Evolutionary conservation across 2,113 vertebrate species (phyloP).

Genomic region (Dasyurus viverrinus): DNA sequence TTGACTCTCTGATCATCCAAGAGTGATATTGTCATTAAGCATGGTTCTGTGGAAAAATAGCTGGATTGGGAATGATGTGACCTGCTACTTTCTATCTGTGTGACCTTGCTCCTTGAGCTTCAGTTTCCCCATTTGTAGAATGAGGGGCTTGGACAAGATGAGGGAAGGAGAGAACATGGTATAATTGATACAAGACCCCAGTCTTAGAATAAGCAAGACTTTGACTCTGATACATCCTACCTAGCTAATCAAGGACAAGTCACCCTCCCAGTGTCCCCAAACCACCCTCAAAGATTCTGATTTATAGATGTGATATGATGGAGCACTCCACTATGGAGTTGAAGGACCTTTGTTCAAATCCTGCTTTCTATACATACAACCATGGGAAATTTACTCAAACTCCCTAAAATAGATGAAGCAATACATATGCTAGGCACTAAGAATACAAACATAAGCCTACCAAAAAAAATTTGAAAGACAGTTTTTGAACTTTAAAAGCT

Average conservation of each 20-base stretch:
- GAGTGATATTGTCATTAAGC: background rate
- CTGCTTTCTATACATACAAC: background rate
- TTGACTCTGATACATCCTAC: background rate
- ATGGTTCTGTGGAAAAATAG: background rate
- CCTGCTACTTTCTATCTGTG: background rate
- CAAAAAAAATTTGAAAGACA: background rate
- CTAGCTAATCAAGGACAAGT: background rate
- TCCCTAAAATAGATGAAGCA: background rate
- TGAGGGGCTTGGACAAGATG: background rate
- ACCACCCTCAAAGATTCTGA: background rate
- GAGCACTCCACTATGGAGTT: background rate
- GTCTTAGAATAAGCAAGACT: background rate
- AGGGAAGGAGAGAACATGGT: background rate
- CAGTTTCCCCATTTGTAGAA: background rate
- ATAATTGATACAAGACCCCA: background rate
- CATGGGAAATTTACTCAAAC: background rate
- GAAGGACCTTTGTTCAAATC: background rate
- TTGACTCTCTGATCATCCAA: background rate
- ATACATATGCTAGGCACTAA: background rate
- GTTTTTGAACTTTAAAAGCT: background rate
- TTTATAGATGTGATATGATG: background rate
- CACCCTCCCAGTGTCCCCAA: background rate
- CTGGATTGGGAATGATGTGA: background rate
- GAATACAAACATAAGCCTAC: background rate
- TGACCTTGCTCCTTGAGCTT: background rate